phyloP scores from a whole-genome alignment of 2,888 invertebrate genomes.

The Vannuccia rotundouncinata region DNA sequence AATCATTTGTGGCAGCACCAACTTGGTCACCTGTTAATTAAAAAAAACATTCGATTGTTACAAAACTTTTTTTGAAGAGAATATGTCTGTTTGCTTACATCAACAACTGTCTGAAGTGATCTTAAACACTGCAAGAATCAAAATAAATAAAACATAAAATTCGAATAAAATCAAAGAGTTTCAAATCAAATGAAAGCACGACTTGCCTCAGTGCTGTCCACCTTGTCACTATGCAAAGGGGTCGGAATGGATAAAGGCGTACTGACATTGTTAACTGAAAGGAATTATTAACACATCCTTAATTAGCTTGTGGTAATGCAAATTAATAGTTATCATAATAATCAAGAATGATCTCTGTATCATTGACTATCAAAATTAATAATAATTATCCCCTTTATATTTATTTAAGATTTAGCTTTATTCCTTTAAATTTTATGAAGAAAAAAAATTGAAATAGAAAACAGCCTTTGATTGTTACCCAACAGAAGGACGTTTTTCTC shows the following conservation, averaged over 20 bases:
- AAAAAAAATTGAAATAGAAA: too few relatives aligned
- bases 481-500: not conserved
- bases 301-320: too few relatives aligned
- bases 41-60: not conserved
- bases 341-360: too few relatives aligned
- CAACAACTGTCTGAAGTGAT: not conserved
- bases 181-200: not conserved
- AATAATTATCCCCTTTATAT: too few relatives aligned
- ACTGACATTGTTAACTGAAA: not conserved
- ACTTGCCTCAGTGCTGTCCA: not conserved
- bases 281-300: too few relatives aligned
- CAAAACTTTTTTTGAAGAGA: not conserved
- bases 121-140: not conserved
- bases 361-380: too few relatives aligned
- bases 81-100: constrained; percentile 1
- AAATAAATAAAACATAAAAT: not conserved
- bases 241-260: not conserved
- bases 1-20: not conserved
- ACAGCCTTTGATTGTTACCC: too few relatives aligned
- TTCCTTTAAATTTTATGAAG: too few relatives aligned
- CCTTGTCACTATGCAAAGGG: not conserved
- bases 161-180: not conserved
- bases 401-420: too few relatives aligned
- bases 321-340: too few relatives aligned
- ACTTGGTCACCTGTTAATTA: not conserved